phyloP scores from a whole-genome alignment of 2,888 invertebrate species.

The Pheosia tremula region DNA sequence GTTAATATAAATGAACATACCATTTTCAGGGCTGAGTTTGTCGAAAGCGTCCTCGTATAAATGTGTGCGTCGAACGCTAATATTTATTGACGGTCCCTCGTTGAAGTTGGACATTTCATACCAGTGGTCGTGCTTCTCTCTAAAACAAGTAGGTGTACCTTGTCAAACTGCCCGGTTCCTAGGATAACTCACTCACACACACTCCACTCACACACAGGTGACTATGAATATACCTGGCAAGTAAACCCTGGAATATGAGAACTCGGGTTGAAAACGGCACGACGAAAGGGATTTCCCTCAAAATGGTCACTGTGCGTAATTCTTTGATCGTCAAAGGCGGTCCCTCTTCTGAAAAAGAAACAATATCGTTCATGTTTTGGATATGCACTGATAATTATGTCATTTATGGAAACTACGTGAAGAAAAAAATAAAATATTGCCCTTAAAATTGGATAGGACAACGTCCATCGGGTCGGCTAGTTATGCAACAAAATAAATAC shows the following conservation, averaged over 20 bases:
- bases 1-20: slow-evolving; percentile 71
- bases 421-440: no score
- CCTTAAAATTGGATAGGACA: no score
- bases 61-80: slow-evolving; percentile 93
- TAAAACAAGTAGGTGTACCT: slow-evolving; percentile 35
- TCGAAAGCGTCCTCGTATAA: slow-evolving; percentile 99
- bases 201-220: no score
- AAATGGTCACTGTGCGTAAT: slow-evolving; percentile 92
- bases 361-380: background rate
- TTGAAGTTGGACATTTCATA: slow-evolving; percentile 90
- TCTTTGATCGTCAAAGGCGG: slow-evolving; percentile 95
- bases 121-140: slow-evolving; percentile 89
- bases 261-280: slow-evolving; percentile 96
- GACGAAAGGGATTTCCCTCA: slow-evolving; percentile 97
- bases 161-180: no score
- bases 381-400: no score
- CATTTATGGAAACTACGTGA: no score
- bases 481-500: no score
- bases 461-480: no score
- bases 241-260: slow-evolving; percentile 91
- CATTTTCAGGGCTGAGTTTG: slow-evolving; percentile 95
- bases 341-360: slow-evolving; percentile 85
- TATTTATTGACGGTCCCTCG: slow-evolving; percentile 89
- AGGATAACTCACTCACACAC: no score
- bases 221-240: slow-evolving; percentile 56